Evolutionary conservation across 2,797 vertebrate genomes (phyloP).

Genomic region (Lagorchestes hirsutus): DNA sequence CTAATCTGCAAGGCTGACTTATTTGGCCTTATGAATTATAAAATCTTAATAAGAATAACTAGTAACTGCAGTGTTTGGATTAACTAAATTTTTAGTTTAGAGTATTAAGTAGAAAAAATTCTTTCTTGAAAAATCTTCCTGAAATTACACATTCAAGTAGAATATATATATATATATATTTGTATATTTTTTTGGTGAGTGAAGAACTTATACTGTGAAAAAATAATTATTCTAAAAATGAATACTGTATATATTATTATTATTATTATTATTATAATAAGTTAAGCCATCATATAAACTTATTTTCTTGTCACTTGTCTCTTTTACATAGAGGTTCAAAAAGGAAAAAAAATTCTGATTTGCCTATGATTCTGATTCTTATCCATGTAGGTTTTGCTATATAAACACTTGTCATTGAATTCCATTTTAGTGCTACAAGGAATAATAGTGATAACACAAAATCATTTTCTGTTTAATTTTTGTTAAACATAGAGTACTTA

Average conservation of each 20-base stretch:
- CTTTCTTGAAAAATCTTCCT: neutral
- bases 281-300: neutral
- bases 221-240: neutral
- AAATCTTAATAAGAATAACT: neutral
- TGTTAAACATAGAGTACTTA: conserved; percentile 39
- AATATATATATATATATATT: neutral
- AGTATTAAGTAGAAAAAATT: neutral
- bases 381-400: neutral
- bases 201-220: neutral
- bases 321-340: conserved; percentile 36
- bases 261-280: neutral
- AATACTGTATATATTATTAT: neutral
- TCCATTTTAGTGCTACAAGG: conserved; percentile 32
- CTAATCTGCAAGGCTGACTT: conserved; percentile 10
- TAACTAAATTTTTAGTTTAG: neutral
- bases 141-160: neutral
- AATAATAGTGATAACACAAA: conserved; percentile 30
- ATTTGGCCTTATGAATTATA: neutral
- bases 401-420: conserved; percentile 13
- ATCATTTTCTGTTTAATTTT: conserved; percentile 40
- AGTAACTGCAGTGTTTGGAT: neutral
- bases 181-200: neutral
- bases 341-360: conserved; percentile 31
- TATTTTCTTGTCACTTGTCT: conserved; percentile 29
- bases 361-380: conserved; percentile 35